These are phyloP conservation scores for Chaetorhynchus papuensis DNA, from an alignment of 2,113 vertebrate species.

Conservation along the genomic window DNA sequence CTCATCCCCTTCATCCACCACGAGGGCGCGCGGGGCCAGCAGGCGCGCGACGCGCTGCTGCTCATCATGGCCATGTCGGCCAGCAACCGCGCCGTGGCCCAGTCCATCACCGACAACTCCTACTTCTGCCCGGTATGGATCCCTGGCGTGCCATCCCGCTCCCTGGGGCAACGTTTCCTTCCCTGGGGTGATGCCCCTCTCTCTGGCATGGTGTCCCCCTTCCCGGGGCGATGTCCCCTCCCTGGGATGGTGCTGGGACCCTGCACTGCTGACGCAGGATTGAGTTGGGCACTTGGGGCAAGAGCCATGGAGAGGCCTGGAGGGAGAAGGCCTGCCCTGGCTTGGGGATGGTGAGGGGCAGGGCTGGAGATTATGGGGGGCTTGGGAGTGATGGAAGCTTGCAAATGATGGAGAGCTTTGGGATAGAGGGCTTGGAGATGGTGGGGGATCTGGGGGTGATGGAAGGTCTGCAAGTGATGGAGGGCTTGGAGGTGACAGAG, in stretches of 20 bases:
- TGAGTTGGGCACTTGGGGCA: neutral
- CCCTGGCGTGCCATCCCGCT: rapidly evolving
- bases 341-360: rapidly evolving
- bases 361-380: neutral
- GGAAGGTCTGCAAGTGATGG: too few relatives aligned
- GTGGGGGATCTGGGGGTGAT: neutral
- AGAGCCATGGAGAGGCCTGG: neutral
- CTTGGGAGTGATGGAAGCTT: neutral
- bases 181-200: neutral
- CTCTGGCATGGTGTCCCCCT: neutral
- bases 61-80: slow-evolving; percentile 94
- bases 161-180: rapidly evolving
- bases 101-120: slow-evolving; percentile 90
- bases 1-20: slow-evolving; percentile 95
- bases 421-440: neutral
- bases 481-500: neutral
- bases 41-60: slow-evolving; percentile 90
- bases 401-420: neutral
- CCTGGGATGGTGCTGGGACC: neutral
- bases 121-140: slow-evolving; percentile 93
- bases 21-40: slow-evolving; percentile 89
- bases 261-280: rapidly evolving
- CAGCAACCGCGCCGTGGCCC: slow-evolving; percentile 80
- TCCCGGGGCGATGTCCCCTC: neutral
- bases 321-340: neutral